Percentiles rank a stretch among this genome's conserved stretches.
phyloP scores from a whole-genome alignment of 2,797 vertebrate genomes.

The Synaphobranchus kaupii region DNA sequence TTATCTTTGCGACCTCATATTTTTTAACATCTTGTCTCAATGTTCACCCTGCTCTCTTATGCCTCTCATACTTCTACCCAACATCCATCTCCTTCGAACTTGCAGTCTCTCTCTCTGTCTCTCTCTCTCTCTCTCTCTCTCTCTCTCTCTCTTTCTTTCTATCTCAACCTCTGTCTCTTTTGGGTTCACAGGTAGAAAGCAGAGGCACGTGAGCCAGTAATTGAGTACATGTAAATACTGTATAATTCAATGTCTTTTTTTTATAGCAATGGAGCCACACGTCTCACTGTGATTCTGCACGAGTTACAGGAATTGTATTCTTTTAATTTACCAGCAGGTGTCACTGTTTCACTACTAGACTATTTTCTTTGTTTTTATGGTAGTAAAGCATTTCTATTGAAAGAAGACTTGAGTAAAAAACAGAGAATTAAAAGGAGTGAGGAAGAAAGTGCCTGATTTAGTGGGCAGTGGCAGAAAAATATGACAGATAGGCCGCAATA shows the following conservation, averaged over 20 bases:
- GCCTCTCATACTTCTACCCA: background rate
- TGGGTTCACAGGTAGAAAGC: background rate
- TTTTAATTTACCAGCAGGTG: slow-evolving; percentile 9
- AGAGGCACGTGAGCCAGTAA: background rate
- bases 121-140: background rate
- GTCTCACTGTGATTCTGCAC: background rate
- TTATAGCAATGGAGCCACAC: background rate
- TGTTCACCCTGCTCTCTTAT: background rate
- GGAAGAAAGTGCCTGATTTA: background rate
- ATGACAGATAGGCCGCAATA: background rate
- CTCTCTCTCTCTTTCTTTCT: background rate
- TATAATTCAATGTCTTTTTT: background rate
- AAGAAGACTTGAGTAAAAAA: background rate
- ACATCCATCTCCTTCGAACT: background rate
- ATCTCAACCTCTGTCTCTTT: background rate
- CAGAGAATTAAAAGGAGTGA: background rate
- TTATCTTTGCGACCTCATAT: background rate
- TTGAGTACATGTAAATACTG: background rate
- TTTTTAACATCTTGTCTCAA: slow-evolving; percentile 4
- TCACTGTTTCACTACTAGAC: background rate
- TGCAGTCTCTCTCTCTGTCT: background rate
- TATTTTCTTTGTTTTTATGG: background rate
- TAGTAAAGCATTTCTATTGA: background rate
- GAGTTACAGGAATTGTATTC: background rate
- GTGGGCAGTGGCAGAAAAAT: background rate